phyloP scores from a whole-genome alignment of 2,113 vertebrate genomes.

The Hystrix brachyura region DNA sequence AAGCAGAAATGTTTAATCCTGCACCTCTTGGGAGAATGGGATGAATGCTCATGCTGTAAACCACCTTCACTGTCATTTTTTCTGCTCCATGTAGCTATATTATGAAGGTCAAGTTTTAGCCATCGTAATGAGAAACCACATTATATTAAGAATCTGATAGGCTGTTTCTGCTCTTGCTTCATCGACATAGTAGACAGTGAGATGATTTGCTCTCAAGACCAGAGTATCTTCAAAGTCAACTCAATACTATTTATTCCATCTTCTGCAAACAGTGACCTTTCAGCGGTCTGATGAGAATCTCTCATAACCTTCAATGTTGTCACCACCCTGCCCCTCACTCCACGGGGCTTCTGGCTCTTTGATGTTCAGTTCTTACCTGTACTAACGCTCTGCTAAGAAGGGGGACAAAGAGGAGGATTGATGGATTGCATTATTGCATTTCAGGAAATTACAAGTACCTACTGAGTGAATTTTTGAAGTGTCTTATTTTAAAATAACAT shows the following conservation, averaged over 20 bases:
- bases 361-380: conserved; percentile 20
- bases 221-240: conserved; percentile 45
- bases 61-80: not conserved
- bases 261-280: conserved; percentile 44
- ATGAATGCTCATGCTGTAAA: not conserved
- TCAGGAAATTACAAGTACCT: conserved; percentile 36
- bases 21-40: not conserved
- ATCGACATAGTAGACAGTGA: not conserved
- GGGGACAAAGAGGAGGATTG: not conserved
- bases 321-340: not conserved
- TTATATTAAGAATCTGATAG: conserved; percentile 3
- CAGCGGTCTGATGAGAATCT: not conserved
- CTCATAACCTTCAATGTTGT: not conserved
- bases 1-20: not conserved
- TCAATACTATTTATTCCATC: not conserved
- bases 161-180: conserved; percentile 44
- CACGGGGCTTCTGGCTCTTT: not conserved
- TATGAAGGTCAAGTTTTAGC: conserved; percentile 17
- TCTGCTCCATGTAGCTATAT: not conserved
- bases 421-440: not conserved
- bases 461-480: conserved; percentile 47
- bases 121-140: not conserved
- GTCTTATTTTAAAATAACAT: conserved; percentile 60
- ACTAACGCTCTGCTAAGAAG: not conserved
- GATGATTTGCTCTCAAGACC: conserved; percentile 53